Percentiles rank a stretch among this genome's conserved stretches.
phyloP scores from a whole-genome alignment of 2,797 vertebrate species.

The Lagorchestes hirsutus region DNA sequence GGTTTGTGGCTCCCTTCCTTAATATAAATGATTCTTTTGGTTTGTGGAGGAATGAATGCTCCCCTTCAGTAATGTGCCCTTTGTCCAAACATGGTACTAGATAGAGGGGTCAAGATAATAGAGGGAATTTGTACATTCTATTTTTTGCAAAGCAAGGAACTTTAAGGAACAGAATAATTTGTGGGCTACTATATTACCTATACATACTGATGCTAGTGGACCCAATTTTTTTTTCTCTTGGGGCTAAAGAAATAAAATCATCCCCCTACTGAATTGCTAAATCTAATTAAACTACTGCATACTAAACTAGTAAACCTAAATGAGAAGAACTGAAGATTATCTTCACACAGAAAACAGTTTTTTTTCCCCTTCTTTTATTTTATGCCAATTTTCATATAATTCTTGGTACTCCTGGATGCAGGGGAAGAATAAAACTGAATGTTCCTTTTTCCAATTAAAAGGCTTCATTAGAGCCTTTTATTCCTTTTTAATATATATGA shows the following conservation, averaged over 20 bases:
- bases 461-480: conserved; percentile 19
- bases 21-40: neutral
- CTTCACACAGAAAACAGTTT: neutral
- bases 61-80: neutral
- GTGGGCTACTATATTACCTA: neutral
- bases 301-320: neutral
- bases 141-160: neutral
- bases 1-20: neutral
- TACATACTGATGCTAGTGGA: neutral
- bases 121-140: neutral
- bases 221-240: neutral
- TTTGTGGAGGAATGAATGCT: neutral
- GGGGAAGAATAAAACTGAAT: neutral
- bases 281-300: neutral
- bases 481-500: conserved; percentile 47
- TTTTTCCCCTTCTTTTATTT: conserved; percentile 7
- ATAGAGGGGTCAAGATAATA: neutral
- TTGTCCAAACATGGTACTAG: neutral
- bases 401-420: neutral
- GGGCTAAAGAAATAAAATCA: neutral
- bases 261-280: neutral
- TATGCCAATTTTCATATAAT: conserved; percentile 27
- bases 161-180: neutral
- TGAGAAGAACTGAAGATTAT: neutral
- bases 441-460: conserved; percentile 50